Percentiles rank a stretch among this genome's conserved stretches.
phyloP scores from a whole-genome alignment of 2,113 vertebrate species.

The Cynopterus brachyotis region DNA sequence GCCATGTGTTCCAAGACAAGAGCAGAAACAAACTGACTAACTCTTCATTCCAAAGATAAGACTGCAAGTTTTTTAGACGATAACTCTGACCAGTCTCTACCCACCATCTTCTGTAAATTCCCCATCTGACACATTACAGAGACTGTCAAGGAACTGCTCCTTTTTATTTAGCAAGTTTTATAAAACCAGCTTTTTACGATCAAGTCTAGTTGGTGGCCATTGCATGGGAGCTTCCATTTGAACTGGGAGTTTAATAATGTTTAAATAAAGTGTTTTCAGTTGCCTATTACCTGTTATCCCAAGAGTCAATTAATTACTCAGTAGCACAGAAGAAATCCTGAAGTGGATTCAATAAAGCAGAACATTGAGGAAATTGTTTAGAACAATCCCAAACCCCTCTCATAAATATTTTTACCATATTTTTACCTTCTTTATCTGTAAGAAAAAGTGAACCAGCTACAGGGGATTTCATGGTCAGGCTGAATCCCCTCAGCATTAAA shows the following conservation, averaged over 20 bases:
- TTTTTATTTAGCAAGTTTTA: not conserved
- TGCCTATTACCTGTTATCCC: not conserved
- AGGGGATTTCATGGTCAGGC: not conserved
- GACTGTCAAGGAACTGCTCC: not conserved
- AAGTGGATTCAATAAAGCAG: not conserved
- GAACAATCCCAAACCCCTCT: not conserved
- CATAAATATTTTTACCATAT: not conserved
- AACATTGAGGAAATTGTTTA: not conserved
- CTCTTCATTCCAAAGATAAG: not conserved
- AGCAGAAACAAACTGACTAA: not conserved
- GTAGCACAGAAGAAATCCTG: not conserved
- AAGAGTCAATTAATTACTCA: not conserved
- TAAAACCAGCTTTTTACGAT: not conserved
- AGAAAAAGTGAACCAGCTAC: not conserved
- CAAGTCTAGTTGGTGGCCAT: not conserved
- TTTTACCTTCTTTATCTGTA: constrained; percentile 26
- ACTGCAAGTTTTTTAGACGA: not conserved
- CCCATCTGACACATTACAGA: not conserved
- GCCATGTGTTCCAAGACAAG: not conserved
- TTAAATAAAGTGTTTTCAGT: constrained; percentile 30
- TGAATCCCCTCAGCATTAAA: constrained; percentile 59
- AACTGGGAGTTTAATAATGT: not conserved
- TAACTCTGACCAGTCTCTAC: not conserved
- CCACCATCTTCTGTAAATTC: not conserved
- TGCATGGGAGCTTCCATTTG: not conserved